Base-by-base conservation (phyloP, 2,888 invertebrate genomes). In the Melolontha melolontha region DNA sequence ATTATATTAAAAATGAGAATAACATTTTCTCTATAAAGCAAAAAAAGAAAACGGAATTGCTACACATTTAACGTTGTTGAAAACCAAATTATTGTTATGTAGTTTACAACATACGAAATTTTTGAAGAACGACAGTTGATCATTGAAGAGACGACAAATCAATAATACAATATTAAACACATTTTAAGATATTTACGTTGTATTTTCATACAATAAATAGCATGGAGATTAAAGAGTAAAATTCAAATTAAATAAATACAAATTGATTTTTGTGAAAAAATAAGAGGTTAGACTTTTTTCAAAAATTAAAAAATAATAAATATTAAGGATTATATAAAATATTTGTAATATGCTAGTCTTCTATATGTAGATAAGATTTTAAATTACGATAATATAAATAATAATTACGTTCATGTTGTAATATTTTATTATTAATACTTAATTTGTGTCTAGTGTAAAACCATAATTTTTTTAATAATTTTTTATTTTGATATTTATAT, bases 21-120 rank as follows among this genome's bases (percentile, higher is more conserved):
- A 22, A 22, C 1, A 22, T 22, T 22, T 22, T 22, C 22, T 1
- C 22, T 22, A 22, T 22, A 22, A 22, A 22, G 1, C 29, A 34
- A 16, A 16, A 16, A 55, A 34, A 64, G 22, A 44, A 10, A 8
- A 47, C 41, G 22, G 52, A 52, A 67, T 67, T 67, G 52, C 63
- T 44, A 51, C 52, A 49, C 42, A 27, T 47, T 16, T 16, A 57
- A 39, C 22, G 47, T 66, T 66, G 66, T 66, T 66, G 57, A 66
- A 57, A 47, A 22, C 14, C n/a, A 57, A 65, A 64, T 64, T 52
- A 68, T 68, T 68, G 68, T 68, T 68, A 68, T 68, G 68, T 68
- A 68, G 68, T 68, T 68, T 64, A 65, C 63, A 64, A 42, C 12
- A 57, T 40, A 66, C 22, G 40, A 66, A 54, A 39, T 55, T 49